Percentiles rank a stretch among this genome's conserved stretches.
phyloP scores from a whole-genome alignment of 2,797 vertebrate species.

The Cuniculus paca region DNA sequence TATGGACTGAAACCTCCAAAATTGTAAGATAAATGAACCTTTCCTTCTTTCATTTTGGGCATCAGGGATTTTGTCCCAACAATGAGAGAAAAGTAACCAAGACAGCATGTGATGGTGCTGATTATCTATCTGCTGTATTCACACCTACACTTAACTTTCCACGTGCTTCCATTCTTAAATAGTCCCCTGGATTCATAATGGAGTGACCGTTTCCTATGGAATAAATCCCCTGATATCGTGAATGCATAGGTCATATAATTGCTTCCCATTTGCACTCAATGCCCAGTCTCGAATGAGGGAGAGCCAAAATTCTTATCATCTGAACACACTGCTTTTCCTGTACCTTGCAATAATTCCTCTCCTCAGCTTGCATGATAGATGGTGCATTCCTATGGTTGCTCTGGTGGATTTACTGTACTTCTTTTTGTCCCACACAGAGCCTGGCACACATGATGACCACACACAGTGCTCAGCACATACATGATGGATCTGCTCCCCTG shows the following conservation, averaged over 20 bases:
- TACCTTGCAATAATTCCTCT: neutral
- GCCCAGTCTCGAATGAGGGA: neutral
- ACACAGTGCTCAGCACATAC: neutral
- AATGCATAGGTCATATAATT: neutral
- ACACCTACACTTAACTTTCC: neutral
- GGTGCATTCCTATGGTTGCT: neutral
- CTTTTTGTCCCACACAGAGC: neutral
- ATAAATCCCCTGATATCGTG: neutral
- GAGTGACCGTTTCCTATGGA: neutral
- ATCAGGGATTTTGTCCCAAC: too few species aligned
- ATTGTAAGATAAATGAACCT: too few species aligned
- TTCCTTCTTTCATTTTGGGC: too few species aligned
- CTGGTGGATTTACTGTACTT: neutral
- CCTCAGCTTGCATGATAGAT: neutral
- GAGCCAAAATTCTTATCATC: neutral
- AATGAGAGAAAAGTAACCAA: too few species aligned
- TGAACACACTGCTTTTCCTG: neutral
- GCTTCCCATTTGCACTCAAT: neutral
- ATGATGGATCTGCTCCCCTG: neutral
- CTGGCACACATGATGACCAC: neutral
- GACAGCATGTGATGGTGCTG: neutral
- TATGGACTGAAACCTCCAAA: too few species aligned
- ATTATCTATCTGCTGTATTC: neutral
- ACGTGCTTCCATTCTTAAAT: neutral
- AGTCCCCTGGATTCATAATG: neutral